Evolutionary conservation across 2,113 vertebrate genomes (phyloP), one percentile per base, ranked within the genome.

Genomic region (Cheirogaleus medius): DNA sequence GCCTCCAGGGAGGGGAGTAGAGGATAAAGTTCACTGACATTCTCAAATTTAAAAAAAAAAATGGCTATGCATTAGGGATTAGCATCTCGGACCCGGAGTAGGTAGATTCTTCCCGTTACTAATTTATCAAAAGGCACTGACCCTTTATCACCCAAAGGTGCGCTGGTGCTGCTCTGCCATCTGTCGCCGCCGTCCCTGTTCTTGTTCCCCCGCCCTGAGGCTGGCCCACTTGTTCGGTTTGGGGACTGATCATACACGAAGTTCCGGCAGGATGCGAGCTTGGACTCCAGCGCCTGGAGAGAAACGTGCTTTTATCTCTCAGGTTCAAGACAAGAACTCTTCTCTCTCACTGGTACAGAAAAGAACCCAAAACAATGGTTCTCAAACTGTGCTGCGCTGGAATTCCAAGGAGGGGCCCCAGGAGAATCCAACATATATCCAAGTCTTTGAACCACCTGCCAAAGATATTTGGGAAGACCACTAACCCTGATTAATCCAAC

Each of bases 231-330:
- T 0, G 98, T 84, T 91, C 99, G 98, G 95, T 86, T 99, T 47
- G 99, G 98, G 13, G 99, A 98, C 44, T 99, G 99, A 76, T 99
- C 99, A 7, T 99, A 99, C 27, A 99, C 98, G 78, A 99, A 99
- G 98, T 99, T 99, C 97, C 99, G 98, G 98, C 99, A 99, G n/a
- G 99, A 99, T 0, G 99, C 99, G 82, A 99, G 98, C 97, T 99
- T 99, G 60, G 99, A 99, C 97, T 99, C 99, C 98, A 99, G 97
- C 15, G 99, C 99, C 99, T 99, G 91, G 42, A 56, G 58, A 94
- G 84, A 96, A 73, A 95, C 0, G 18, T 0, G 10, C 27, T 34
- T 89, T 83, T 80, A 78, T 32, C 20, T 81, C 27, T 80, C 58
- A 34, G 54, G n/a, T 54, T 20, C 37, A 66, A 74, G 32, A 42